Base-by-base conservation (phyloP, 1,140 invertebrate species). In the Pseudomyrmex sp. region DNA sequence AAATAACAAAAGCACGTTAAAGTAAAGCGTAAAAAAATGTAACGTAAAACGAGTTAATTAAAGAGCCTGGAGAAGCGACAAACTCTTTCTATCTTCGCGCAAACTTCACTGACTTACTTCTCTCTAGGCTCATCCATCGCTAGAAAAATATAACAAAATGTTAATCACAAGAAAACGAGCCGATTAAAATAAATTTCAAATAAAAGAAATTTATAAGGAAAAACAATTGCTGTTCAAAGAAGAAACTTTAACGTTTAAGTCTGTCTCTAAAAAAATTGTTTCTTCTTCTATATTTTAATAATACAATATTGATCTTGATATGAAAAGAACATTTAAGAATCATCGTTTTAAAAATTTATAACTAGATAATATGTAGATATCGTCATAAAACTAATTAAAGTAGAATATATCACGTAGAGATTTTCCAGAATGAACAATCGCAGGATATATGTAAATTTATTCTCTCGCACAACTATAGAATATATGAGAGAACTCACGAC, bases 111-210 rank as follows among this genome's bases (percentile, higher is more conserved):
- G 85, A 96, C 97, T 97, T 96, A 97, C 97, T 97, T 97, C 95
- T 97, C 97, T 95, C 96, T 96, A 87, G 97, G 97, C 95, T 97
- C 97, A 94, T 97, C 97, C 94, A 97, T 96, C 93, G 97, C 97
- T 97, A 95, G 92, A 96, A 96, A 94, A 80, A 72, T 80, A 77
- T 77, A 80, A 74, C 61, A 23, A 79, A 69, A 63, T 69, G 50
- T 80, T 80, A 80, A 59, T 72, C 12, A 59, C 35, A 35, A 35
- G 46, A 7, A 59, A 61, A 70, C 1, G 1, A 48, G 9, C 3
- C 8, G 54, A 66, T 50, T 46, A 26, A 44, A 46, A 58, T 12
- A 46, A 58, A 69, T 58, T 58, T 59, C 12, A 52, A 52, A 26
- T 65, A 76, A 76, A 61, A 0, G 20, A 54, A 76, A 35, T 44